Conservation (phyloP, 2,888 invertebrate genomes). For the Plusia festucae region DNA sequence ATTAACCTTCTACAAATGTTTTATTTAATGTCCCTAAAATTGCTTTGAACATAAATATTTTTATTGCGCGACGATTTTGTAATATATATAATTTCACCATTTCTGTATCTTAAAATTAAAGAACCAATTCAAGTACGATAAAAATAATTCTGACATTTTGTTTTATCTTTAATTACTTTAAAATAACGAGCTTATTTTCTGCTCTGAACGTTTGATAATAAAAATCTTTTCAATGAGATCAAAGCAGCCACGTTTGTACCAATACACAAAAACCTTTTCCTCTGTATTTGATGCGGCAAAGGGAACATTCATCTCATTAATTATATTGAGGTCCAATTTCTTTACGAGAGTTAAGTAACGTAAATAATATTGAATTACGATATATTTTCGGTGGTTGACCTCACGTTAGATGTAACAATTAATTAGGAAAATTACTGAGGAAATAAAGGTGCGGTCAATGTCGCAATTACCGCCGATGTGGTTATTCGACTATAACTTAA, state of each 20-base stretch:
- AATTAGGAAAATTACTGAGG: no score
- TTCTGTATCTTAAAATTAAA: no score
- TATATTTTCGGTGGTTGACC: not conserved
- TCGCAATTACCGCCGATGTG: no score
- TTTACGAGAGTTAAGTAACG: not conserved
- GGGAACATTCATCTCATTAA: slow-evolving; percentile 1
- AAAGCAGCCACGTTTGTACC: not conserved
- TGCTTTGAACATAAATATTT: no score
- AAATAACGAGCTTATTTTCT: not conserved
- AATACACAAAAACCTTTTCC: not conserved
- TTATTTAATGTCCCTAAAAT: no score
- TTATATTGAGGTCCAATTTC: not conserved
- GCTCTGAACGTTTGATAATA: not conserved
- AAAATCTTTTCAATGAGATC: not conserved
- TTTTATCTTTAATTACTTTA: not conserved
- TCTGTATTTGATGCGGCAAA: not conserved
- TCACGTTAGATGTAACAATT: not conserved
- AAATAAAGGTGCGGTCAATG: no score
- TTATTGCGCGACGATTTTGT: no score
- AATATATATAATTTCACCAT: no score
- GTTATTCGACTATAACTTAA: no score
- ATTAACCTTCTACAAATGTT: no score
- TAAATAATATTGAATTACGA: not conserved
- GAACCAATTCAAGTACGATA: no score
- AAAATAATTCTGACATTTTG: no score